Evolutionary conservation across 2,113 vertebrate species (phyloP).

Genomic region (Apodemus sylvaticus): DNA sequence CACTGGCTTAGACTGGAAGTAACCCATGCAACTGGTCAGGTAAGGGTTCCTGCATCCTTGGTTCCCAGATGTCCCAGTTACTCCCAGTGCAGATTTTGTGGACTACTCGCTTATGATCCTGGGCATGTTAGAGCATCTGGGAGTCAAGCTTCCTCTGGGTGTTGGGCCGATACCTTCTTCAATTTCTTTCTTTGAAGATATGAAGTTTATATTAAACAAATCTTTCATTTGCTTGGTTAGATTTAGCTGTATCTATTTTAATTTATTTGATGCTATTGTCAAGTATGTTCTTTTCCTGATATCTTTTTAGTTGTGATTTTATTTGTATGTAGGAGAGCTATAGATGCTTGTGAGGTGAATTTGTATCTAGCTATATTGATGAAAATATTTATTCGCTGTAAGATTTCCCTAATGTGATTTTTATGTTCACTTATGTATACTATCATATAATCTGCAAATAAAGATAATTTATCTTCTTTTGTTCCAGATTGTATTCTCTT

Average conservation of each 20-base stretch:
- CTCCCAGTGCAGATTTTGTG: too few relatives aligned
- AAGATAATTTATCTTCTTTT: not conserved
- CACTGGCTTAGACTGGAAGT: too few relatives aligned
- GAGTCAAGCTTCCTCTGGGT: too few relatives aligned
- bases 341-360: not conserved
- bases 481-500: not conserved
- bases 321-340: not conserved
- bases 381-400: not conserved
- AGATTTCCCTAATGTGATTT: not conserved
- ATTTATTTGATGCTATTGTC: not conserved
- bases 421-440: not conserved
- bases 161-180: not conserved
- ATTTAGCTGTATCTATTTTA: not conserved
- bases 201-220: not conserved
- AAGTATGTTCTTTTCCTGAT: too few relatives aligned
- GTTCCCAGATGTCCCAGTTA: too few relatives aligned
- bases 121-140: too few relatives aligned
- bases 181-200: not conserved
- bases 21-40: too few relatives aligned
- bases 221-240: not conserved
- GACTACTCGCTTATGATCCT: too few relatives aligned
- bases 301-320: not conserved
- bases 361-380: not conserved
- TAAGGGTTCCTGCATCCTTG: too few relatives aligned
- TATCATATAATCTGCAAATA: not conserved